These are phyloP conservation scores for Anastatus disparis DNA, from an alignment of 1,140 invertebrate genomes.

Conservation along the genomic window DNA sequence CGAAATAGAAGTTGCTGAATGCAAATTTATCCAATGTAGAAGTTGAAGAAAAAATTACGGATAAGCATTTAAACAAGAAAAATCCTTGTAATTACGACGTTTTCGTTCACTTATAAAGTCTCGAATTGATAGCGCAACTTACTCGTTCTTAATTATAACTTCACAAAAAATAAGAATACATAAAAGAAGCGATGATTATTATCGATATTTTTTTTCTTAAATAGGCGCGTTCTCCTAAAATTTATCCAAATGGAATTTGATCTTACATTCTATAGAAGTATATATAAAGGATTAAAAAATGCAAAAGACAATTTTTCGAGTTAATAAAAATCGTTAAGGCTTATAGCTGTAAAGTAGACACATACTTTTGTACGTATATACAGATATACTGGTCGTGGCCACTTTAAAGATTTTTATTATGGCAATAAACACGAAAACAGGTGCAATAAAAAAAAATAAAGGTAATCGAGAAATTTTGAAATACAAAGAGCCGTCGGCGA, in stretches of 20 bases:
- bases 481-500: constrained; percentile 17
- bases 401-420: constrained; percentile 34
- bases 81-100: constrained; percentile 46
- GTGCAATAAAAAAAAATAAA: constrained; percentile 33
- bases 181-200: constrained; percentile 25
- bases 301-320: constrained; percentile 34
- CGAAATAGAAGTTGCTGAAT: constrained; percentile 24
- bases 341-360: constrained; percentile 14
- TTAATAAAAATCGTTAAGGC: constrained; percentile 33
- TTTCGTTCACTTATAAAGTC: constrained; percentile 44
- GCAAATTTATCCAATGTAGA: constrained; percentile 16
- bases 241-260: constrained; percentile 23
- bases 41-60: too few species aligned
- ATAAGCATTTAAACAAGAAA: constrained; percentile 44
- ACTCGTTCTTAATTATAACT: constrained; percentile 48
- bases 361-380: too few species aligned
- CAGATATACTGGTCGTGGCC: constrained; percentile 5
- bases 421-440: constrained; percentile 33
- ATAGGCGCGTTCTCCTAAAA: constrained; percentile 25
- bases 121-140: constrained; percentile 51
- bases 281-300: constrained; percentile 19
- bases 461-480: not conserved
- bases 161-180: too few species aligned
- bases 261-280: constrained; percentile 5
- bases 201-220: constrained; percentile 28